Evolutionary conservation across 2,888 invertebrate genomes (phyloP).

Genomic region (Apotomis turbidana): DNA sequence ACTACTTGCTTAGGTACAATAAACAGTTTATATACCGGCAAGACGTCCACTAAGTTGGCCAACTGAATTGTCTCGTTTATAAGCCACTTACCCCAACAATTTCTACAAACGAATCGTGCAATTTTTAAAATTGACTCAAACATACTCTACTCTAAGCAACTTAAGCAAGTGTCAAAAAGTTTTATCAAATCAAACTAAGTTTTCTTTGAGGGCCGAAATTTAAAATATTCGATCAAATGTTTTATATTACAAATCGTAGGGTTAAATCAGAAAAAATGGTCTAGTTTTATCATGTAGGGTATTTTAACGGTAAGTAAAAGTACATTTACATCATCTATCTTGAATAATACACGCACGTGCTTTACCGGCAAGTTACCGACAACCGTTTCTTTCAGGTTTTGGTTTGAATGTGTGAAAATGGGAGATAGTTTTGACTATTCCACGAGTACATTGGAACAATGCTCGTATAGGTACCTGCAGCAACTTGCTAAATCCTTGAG

Average conservation of each 20-base stretch:
- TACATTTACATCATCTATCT: constrained; percentile 13
- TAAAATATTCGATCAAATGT: constrained; percentile 22
- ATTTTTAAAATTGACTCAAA: constrained; percentile 6
- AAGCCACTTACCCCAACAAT: constrained; percentile 10
- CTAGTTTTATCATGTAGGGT: constrained; percentile 33
- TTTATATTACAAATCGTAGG: constrained; percentile 23
- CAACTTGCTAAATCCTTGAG: constrained; percentile 63
- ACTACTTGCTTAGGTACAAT: no score
- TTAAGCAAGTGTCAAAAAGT: constrained; percentile 18
- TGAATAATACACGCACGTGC: constrained; percentile 45
- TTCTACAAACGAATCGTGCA: not conserved
- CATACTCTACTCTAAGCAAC: no score
- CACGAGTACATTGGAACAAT: constrained; percentile 52
- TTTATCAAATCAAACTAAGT: constrained; percentile 13
- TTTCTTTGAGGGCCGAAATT: constrained; percentile 22
- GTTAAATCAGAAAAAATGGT: constrained; percentile 18
- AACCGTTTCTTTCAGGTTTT: constrained; percentile 8
- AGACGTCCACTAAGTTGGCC: no score
- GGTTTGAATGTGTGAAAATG: constrained; percentile 41
- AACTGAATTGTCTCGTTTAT: no score
- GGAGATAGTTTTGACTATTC: constrained; percentile 49
- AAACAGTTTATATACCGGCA: no score
- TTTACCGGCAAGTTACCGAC: constrained; percentile 18
- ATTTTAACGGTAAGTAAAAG: constrained; percentile 14
- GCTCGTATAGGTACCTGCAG: constrained; percentile 67